A percentile compares a stretch with the other conserved stretches of the same genome.
Evolutionary conservation across 2,888 invertebrate species (phyloP).

Genomic region (Noctua janthe): DNA sequence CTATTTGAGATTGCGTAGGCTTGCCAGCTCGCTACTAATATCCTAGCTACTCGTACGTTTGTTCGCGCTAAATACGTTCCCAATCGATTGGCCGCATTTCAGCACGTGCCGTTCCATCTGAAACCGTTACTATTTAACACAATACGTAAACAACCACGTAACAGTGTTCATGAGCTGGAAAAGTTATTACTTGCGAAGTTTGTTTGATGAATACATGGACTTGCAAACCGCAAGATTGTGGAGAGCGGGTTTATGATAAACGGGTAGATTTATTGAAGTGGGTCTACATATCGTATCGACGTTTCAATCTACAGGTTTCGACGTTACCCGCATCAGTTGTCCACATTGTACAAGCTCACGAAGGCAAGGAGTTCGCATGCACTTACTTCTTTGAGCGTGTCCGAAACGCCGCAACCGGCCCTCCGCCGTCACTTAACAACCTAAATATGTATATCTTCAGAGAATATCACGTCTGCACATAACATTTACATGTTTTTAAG

Average conservation of each 20-base stretch:
- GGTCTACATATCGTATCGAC: constrained; percentile 68
- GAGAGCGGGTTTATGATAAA: constrained; percentile 68
- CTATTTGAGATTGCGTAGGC: constrained; percentile 71
- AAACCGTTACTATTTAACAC: constrained; percentile 83
- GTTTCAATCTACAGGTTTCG: constrained; percentile 71
- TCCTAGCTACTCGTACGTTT: constrained; percentile 70
- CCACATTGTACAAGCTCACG: constrained; percentile 66
- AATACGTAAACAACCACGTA: constrained; percentile 79
- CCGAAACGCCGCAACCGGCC: constrained; percentile 66
- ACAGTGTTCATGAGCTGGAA: constrained; percentile 72
- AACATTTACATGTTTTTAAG: constrained; percentile 59
- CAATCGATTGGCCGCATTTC: constrained; percentile 87
- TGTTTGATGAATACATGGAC: constrained; percentile 68
- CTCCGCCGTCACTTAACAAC: constrained; percentile 53
- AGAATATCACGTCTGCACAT: constrained; percentile 52
- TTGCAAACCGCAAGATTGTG: constrained; percentile 72
- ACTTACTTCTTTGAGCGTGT: constrained; percentile 65
- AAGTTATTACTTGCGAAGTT: constrained; percentile 70
- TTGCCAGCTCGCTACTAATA: constrained; percentile 54
- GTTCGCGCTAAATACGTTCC: constrained; percentile 81
- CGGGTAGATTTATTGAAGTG: constrained; percentile 69
- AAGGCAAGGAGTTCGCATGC: constrained; percentile 57
- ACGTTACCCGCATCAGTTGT: constrained; percentile 69
- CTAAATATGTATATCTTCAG: constrained; percentile 58
- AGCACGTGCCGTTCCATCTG: constrained; percentile 84